Evolutionary conservation across 2,888 invertebrate genomes (phyloP), one percentile per base, ranked within the genome.

Genomic region (Acanthosepion esculentum): DNA sequence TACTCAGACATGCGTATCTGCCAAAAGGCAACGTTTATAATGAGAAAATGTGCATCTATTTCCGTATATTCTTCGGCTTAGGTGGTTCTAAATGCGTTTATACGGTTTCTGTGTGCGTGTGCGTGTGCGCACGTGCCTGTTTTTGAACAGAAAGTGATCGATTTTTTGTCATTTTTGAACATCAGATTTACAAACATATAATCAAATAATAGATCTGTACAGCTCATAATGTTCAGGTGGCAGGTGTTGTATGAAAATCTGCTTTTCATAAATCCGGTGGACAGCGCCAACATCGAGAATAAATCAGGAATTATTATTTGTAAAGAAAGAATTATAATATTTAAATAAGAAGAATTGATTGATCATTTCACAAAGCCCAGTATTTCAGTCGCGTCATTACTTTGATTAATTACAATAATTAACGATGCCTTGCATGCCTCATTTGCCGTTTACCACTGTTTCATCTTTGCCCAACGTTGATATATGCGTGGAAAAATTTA

Each of bases 371-470:
- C 78, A 78, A n/a, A n/a, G 78, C n/a, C 2, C n/a, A n/a, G n/a
- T 12, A n/a, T 33, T 18, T 12, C 2, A 78, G 18, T 78, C 15
- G n/a, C n/a, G n/a, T 78, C 78, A 78, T 78, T 78, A 78, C 15
- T 78, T 78, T 78, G 78, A 78, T 78, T 78, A 78, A 78, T 78
- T 78, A 78, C 78, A n/a, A n/a, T 78, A 78, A 78, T 78, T 78
- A 78, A 78, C 78, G n/a, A 10, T 33, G 23, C 33, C 78, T 12
- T 78, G n/a, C n/a, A 78, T 78, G n/a, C 33, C 78, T 78, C 78
- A 78, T 78, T 78, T 78, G 12, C 78, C 33, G n/a, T 18, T 5
- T n/a, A 33, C 33, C n/a, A n/a, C n/a, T 33, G 78, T 78, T 78
- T 78, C 15, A n/a, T 78, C n/a, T 78, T 78, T 33, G 20, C 18